Evolutionary conservation across 2,888 invertebrate species (phyloP), one percentile per base, ranked within the genome.

Genomic region (Zootermopsis nevadensis): DNA sequence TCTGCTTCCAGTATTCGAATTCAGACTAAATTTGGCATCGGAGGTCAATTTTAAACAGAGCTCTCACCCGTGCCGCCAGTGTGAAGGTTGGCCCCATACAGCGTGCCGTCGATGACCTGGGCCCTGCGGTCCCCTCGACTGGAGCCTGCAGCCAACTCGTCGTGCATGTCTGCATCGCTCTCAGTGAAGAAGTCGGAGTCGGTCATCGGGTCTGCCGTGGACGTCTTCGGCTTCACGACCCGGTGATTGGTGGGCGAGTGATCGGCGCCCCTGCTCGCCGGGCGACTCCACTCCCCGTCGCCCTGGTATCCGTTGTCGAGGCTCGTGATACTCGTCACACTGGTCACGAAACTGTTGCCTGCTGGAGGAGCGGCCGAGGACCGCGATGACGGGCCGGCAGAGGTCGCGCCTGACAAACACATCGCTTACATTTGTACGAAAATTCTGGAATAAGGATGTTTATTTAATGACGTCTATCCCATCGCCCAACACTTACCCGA

Each of bases 221-320:
- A 90, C 86, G 85, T 72, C 67, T 84, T 82, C 82, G 82, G 42
- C 80, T 72, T 80, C 7, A 81, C 30, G 19, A 66, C 69, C 4
- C 69, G 10, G 27, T 55, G 82, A 86, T 92, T 92, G 79, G 92
- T 90, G 8, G 93, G 93, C 7, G 95, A 94, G 88, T 94, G 94
- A 88, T 96, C 95, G 55, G 95, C 94, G 77, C 94, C 94, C 85
- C 96, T 92, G 87, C 96, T 96, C 0, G 95, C 96, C 0, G 96
- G 96, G 84, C 96, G 91, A 35, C 96, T 96, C 93, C 96, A 96
- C 90, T 96, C 96, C 8, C 96, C 96, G 89, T 96, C 96, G 19
- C 97, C 97, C 90, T 97, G 97, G 90, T 97, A 98, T 69, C 98
- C 98, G n/a, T 95, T 95, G 89, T 98, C 98, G 86, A 97, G 91